Evolutionary conservation across 2,113 vertebrate genomes (phyloP), one percentile per base, ranked within the genome.

Genomic region (Pseudorectes ferrugineus): DNA sequence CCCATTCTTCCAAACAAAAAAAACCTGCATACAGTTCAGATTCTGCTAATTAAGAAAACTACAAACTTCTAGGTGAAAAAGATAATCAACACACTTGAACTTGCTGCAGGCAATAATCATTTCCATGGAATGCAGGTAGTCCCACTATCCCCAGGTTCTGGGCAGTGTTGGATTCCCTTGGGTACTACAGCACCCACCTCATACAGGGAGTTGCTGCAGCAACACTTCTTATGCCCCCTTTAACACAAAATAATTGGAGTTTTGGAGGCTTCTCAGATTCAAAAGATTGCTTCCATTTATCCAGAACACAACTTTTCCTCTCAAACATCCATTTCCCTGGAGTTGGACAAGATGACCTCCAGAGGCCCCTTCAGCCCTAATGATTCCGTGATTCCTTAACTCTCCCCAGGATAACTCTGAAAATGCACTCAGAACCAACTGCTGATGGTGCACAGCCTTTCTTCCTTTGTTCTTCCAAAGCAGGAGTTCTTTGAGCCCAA

Each of bases 11-110:
- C 57, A 73, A 35, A 51, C 26, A n/a, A 55, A 48, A 62, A 48
- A 36, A 31, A 19, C 9, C 35, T 61, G 67, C 87, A 84, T 70
- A 67, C 52, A 61, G 85, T 92, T 97, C 88, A 93, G 83, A 92
- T 95, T 62, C 62, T 93, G 59, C 88, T 95, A 86, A 97, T 97
- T 95, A 96, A 95, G 79, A 92, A 79, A 94, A 89, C 33, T 2
- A 58, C 92, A 57, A 83, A 82, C 85, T 97, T 96, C 25, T 36
- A 61, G 52, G 19, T 96, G 93, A 84, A 95, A 96, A 95, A 93
- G 54, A 21, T 63, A 68, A 94, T 95, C 82, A 88, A 36, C 48
- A 48, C 58, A 29, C 40, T 68, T 77, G 73, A 76, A 45, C 28
- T 28, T 85, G 95, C 73, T 93, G 61, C 49, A 89, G 31, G 33